Base-by-base conservation (phyloP, 2,113 vertebrate species). In the Origma solitaria region DNA sequence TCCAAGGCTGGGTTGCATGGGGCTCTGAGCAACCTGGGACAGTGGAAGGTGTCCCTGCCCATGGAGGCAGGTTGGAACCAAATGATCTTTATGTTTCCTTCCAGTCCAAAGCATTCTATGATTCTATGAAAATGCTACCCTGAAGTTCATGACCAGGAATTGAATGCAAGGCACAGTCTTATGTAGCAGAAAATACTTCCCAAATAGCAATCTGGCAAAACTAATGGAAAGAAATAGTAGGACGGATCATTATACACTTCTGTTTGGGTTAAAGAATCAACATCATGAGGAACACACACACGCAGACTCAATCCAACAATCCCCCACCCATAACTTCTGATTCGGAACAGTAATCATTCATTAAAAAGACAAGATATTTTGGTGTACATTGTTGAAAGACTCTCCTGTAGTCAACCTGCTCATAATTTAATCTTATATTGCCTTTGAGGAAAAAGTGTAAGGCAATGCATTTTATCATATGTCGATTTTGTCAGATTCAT, bases 261-360 rank as follows among this genome's bases (percentile, higher is more conserved):
- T 69, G 1, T 51, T 84, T 82, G 21, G 9, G 49, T 24, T 60
- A 68, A 50, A 58, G 5, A 11, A 21, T 51, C 23, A 33, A 19
- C 19, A 33, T 35, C 5, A 12, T 25, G 60, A 61, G n/a, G 16
- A 84, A 7, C 3, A 65, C 10, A 33, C 10, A 23, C 27, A 33
- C 0, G 3, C 4, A 70, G 23, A 49, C 7, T 21, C 13, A 70
- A 57, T 3, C 3, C 5, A 78, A 15, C 22, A 23, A 14, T 0
- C 0, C 3, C 17, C 3, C 3, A 2, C 7, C 15, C 15, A 13
- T 9, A 77, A 47, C 8, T 50, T 77, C 10, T 71, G 31, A 50
- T 70, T 35, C 3, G 47, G 37, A 71, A 2, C 7, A 42, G 18
- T 14, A 76, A n/a, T 47, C 17, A 20, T 13, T 31, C 58, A 61